These are phyloP conservation scores for Danio tinwini DNA, from an alignment of 2,797 vertebrate genomes.

Conservation along the genomic window DNA sequence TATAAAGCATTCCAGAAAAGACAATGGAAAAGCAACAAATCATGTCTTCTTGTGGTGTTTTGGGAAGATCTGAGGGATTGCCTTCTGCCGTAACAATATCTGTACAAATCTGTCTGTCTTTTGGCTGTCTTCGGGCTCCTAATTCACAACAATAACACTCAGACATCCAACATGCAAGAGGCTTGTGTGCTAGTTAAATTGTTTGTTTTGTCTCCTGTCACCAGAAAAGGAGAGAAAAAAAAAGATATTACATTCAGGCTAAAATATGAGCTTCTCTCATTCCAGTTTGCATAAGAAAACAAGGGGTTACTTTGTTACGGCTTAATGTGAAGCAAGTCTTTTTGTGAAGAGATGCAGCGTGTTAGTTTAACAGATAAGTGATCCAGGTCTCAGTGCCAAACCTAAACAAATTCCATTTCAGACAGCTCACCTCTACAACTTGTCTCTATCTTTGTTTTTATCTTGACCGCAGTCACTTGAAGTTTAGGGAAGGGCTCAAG, in stretches of 20 bases:
- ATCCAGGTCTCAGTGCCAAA: slow-evolving; percentile 77
- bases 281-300: slow-evolving; percentile 72
- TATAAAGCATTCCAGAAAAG: slow-evolving; percentile 45
- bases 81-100: slow-evolving; percentile 62
- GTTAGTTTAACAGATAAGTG: slow-evolving; percentile 81
- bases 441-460: slow-evolving; percentile 74
- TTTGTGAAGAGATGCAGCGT: slow-evolving; percentile 71
- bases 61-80: slow-evolving; percentile 61
- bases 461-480: slow-evolving; percentile 72
- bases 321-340: slow-evolving; percentile 67
- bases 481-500: slow-evolving; percentile 64
- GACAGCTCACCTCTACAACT: slow-evolving; percentile 75
- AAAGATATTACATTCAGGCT: slow-evolving; percentile 43
- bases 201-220: slow-evolving; percentile 82
- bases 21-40: slow-evolving; percentile 49
- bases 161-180: slow-evolving; percentile 63
- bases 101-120: slow-evolving; percentile 65
- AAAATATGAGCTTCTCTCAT: slow-evolving; percentile 65
- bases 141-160: slow-evolving; percentile 73
- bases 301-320: slow-evolving; percentile 72
- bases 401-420: slow-evolving; percentile 83
- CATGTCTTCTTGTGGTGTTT: slow-evolving; percentile 40
- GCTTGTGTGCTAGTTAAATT: slow-evolving; percentile 68
- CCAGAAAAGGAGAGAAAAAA: slow-evolving; percentile 44
- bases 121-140: slow-evolving; percentile 70